These are phyloP conservation scores for Caenorhabditis inopinata DNA, from an alignment of 1,140 invertebrate genomes.

Conservation along the genomic window DNA sequence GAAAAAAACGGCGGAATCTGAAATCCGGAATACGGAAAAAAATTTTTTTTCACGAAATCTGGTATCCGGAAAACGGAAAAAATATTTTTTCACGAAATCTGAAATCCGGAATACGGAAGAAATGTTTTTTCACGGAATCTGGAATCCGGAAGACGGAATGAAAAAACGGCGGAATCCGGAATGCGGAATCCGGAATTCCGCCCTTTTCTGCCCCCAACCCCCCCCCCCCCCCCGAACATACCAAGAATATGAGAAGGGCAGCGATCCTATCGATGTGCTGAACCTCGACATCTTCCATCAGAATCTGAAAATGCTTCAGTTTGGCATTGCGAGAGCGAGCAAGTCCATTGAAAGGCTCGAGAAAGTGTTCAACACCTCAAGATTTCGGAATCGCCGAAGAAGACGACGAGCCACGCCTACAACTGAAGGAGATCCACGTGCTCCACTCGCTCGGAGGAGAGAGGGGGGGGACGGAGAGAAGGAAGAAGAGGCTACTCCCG, in stretches of 20 bases:
- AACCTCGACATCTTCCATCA: conserved; percentile 24
- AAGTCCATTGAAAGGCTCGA: background rate
- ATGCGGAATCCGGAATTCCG: too few species aligned
- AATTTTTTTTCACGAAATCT: too few species aligned
- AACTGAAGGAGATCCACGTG: too few species aligned
- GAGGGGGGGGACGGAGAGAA: background rate
- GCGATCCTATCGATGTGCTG: conserved; percentile 19
- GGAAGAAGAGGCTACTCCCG: conserved; percentile 2
- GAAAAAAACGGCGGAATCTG: too few species aligned
- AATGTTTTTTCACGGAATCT: too few species aligned
- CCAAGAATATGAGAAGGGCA: conserved; percentile 23
- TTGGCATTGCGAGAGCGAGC: background rate
- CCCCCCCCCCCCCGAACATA: background rate
- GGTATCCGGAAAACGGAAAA: too few species aligned
- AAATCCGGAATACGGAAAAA: too few species aligned
- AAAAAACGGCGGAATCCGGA: too few species aligned
- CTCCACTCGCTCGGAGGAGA: background rate
- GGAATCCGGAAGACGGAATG: too few species aligned
- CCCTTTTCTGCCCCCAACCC: too few species aligned
- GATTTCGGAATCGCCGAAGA: background rate
- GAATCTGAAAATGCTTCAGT: background rate
- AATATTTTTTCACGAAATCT: too few species aligned
- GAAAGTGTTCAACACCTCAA: background rate
- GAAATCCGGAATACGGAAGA: too few species aligned
- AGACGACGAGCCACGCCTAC: background rate